Evolutionary conservation across 2,113 vertebrate species (phyloP), one percentile per base, ranked within the genome.

Genomic region (Caranx melampygus): DNA sequence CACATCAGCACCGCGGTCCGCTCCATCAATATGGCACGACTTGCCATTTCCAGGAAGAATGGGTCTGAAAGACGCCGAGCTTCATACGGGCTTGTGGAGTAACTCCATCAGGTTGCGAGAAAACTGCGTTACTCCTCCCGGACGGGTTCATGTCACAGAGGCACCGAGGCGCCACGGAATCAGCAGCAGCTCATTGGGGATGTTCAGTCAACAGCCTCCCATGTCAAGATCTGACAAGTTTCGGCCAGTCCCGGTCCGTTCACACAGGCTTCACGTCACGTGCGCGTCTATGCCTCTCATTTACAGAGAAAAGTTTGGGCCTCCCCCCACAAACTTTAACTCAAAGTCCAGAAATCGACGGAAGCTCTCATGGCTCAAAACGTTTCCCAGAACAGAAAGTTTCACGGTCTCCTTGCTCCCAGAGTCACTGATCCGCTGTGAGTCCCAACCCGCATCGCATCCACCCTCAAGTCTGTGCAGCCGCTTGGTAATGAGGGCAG

Each of bases 51-150:
- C 87, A 47, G 71, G 58, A 51, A 85, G 75, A 86, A 20, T 51
- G 47, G 64, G 49, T 51, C 31, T 58, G 44, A 87, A 85, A 89
- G 75, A 49, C 26, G 91, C 88, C 75, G 72, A 87, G 90, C 91
- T 81, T 94, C 91, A 95, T 95, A 79, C 74, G 93, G 88, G 88
- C 91, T 82, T 92, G 92, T 92, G 33, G 91, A 88, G 33, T 91
- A 88, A 84, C 90, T 91, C 93, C 94, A 92, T 94, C 79, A 35
- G 49, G 62, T 21, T 34, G 60, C 35, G 13, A 60, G n/a, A 49
- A 55, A 64, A 52, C 69, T 2, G 31, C 70, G 89, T 88, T 85
- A 81, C 37, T 75, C 85, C 90, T 34, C 84, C 90, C 31, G 7
- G 69, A 59, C 67, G 63, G 57, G 62, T 87, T 72, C 76, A 62